Conservation (phyloP, 2,113 vertebrate genomes). For the Callionymus lyra region DNA sequence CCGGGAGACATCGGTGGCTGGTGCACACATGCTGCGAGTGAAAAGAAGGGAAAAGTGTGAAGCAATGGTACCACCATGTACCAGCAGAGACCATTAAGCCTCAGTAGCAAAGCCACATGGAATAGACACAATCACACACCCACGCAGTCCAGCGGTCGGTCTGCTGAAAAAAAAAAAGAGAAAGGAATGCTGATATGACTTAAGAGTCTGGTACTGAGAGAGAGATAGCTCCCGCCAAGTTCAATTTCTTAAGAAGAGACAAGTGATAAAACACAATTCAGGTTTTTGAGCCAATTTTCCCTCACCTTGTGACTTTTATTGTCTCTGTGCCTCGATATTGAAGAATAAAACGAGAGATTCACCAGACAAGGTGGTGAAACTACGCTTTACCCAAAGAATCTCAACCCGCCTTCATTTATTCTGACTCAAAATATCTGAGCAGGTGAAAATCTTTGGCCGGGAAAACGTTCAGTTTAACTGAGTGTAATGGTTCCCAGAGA, state of each 20-base stretch:
- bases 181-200: slow-evolving; percentile 41
- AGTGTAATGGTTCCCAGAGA: too few relatives aligned
- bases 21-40: slow-evolving; percentile 27
- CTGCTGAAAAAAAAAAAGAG: slow-evolving; percentile 25
- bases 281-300: too few relatives aligned
- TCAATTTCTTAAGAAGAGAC: slow-evolving; percentile 31
- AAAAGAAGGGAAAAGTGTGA: slow-evolving; percentile 36
- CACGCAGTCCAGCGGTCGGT: slow-evolving; percentile 13
- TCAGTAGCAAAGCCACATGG: slow-evolving; percentile 5
- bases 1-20: slow-evolving; percentile 38
- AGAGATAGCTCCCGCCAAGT: slow-evolving; percentile 22
- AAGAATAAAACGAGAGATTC: too few relatives aligned
- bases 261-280: slow-evolving; percentile 37
- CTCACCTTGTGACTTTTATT: too few relatives aligned
- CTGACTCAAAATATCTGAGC: too few relatives aligned
- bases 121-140: too few relatives aligned
- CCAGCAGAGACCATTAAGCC: slow-evolving; percentile 32
- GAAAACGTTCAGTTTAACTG: too few relatives aligned
- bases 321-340: too few relatives aligned
- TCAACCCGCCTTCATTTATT: too few relatives aligned
- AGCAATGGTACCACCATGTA: slow-evolving; percentile 50
- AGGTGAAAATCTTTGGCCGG: too few relatives aligned
- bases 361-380: too few relatives aligned
- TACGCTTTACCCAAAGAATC: too few relatives aligned
- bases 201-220: slow-evolving; percentile 21